Percentiles rank a stretch among this genome's conserved stretches.
phyloP scores from a whole-genome alignment of 2,113 vertebrate species.

The Misgurnus anguillicaudatus region DNA sequence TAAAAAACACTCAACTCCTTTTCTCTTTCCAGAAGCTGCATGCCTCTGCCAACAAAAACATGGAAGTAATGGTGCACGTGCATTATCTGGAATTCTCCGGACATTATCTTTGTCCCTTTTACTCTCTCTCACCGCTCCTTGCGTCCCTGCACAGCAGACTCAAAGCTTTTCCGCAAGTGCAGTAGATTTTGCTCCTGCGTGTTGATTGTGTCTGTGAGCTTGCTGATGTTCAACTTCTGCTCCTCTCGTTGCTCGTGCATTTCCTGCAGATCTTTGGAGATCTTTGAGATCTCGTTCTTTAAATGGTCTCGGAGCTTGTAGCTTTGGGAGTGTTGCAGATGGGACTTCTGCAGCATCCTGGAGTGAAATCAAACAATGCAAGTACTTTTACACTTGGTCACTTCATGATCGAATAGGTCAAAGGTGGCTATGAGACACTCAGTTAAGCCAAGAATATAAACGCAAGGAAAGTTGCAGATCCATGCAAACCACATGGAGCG shows the following conservation, averaged over 20 bases:
- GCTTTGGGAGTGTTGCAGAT: slow-evolving; percentile 76
- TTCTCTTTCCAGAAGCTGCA: slow-evolving; percentile 85
- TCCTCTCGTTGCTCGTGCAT: slow-evolving; percentile 77
- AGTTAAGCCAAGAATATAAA: no score
- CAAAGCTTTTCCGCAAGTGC: slow-evolving; percentile 72
- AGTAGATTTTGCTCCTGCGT: slow-evolving; percentile 74
- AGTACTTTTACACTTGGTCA: no score
- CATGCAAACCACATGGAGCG: no score
- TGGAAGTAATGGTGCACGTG: neutral
- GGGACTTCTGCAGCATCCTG: slow-evolving; percentile 81
- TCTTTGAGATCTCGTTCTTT: slow-evolving; percentile 73
- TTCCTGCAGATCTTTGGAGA: slow-evolving; percentile 64
- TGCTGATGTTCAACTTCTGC: slow-evolving; percentile 70
- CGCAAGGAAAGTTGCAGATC: neutral
- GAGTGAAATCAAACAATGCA: neutral
- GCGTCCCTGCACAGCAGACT: slow-evolving; percentile 73
- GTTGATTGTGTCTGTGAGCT: slow-evolving; percentile 72
- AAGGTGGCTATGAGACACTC: no score
- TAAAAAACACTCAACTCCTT: slow-evolving; percentile 83
- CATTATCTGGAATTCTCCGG: neutral
- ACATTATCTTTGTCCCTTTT: neutral
- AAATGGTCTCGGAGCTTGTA: slow-evolving; percentile 74
- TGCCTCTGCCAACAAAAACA: slow-evolving; percentile 70
- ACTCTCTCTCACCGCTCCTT: slow-evolving; percentile 76
- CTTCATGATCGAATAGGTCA: no score